Percentiles rank a stretch among this genome's conserved stretches.
Evolutionary conservation across 2,888 invertebrate genomes (phyloP).

Genomic region (Scaptomyza reducta): DNA sequence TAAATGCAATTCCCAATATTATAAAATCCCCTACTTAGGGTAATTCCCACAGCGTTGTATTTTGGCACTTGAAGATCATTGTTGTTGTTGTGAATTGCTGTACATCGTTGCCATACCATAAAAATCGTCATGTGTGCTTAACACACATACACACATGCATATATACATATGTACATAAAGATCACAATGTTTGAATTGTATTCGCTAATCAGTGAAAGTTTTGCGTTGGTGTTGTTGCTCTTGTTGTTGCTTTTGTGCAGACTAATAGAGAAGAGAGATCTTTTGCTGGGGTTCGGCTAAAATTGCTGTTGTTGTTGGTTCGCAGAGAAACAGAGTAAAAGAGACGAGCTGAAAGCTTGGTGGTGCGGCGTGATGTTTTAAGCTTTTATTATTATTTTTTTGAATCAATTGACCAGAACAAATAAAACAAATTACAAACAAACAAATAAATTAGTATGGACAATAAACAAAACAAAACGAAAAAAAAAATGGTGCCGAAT

Average conservation of each 20-base stretch:
- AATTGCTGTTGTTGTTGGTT: neutral
- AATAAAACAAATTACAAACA: constrained; percentile 11
- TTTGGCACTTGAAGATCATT: neutral
- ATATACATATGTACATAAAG: neutral
- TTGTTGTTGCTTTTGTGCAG: constrained; percentile 20
- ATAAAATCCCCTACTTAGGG: neutral
- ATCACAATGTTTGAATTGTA: neutral
- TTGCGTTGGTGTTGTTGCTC: neutral
- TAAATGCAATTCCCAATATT: neutral
- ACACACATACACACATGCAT: neutral
- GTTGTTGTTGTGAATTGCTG: constrained; percentile 1
- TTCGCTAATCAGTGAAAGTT: constrained; percentile 44
- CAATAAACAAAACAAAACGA: neutral
- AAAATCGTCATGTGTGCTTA: neutral
- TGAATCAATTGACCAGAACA: constrained; percentile 35
- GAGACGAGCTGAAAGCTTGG: constrained; percentile 22
- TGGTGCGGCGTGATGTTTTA: constrained; percentile 51
- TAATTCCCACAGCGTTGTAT: neutral
- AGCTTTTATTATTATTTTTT: constrained; percentile 47
- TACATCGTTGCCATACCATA: constrained; percentile 4
- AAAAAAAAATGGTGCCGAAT: constrained; percentile 10
- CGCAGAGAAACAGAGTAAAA: constrained; percentile 2
- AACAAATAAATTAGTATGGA: neutral
- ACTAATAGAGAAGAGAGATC: constrained; percentile 16
- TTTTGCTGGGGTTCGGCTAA: constrained; percentile 24